These are phyloP conservation scores for Heteromurus nitidus DNA, from an alignment of 2,888 invertebrate species.

Conservation along the genomic window DNA sequence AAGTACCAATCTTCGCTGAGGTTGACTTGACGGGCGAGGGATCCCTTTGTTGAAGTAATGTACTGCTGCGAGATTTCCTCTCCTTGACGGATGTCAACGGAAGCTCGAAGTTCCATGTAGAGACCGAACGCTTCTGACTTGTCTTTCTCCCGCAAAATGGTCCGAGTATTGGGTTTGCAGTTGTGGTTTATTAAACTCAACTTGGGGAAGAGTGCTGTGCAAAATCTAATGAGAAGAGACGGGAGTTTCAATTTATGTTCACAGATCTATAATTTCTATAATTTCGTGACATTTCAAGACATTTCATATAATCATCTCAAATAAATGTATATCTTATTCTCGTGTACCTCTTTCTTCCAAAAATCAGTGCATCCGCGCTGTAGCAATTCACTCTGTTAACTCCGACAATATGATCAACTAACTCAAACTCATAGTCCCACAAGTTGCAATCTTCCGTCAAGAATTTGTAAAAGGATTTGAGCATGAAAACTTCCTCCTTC, in stretches of 20 bases:
- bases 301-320: neutral
- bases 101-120: slow-evolving; percentile 45
- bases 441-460: slow-evolving; percentile 59
- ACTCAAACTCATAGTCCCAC: slow-evolving; percentile 41
- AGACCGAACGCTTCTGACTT: neutral
- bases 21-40: slow-evolving; percentile 30
- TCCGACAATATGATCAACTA: slow-evolving; percentile 55
- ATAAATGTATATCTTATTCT: neutral
- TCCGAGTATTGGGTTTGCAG: slow-evolving; percentile 63
- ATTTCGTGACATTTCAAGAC: neutral
- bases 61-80: slow-evolving; percentile 64
- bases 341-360: slow-evolving; percentile 60
- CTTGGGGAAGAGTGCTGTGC: slow-evolving; percentile 58
- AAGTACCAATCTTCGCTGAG: slow-evolving; percentile 65
- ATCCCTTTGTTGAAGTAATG: slow-evolving; percentile 52
- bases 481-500: slow-evolving; percentile 44
- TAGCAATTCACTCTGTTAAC: slow-evolving; percentile 64
- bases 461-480: slow-evolving; percentile 56
- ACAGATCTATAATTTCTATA: neutral
- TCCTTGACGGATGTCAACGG: slow-evolving; percentile 48
- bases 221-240: slow-evolving; percentile 50
- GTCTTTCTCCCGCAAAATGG: slow-evolving; percentile 52
- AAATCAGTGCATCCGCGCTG: slow-evolving; percentile 54
- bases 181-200: slow-evolving; percentile 64
- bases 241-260: no score